Base-by-base conservation (phyloP, 2,888 invertebrate species). In the Creontiades dilutus region DNA sequence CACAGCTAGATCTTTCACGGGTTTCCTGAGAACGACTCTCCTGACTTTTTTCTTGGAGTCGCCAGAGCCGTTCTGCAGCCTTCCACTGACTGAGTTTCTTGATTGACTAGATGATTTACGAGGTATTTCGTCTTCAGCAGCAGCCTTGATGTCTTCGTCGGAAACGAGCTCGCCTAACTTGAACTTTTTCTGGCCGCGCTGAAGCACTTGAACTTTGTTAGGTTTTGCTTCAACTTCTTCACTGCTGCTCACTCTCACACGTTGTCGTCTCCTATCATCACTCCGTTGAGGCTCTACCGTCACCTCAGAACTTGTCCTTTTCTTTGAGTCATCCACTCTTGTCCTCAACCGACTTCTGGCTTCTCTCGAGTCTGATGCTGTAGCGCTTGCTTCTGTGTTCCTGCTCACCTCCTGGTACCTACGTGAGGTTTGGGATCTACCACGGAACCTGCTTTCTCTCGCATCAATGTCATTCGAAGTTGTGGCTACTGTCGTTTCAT, bases 1-100 rank as follows among this genome's bases (percentile, higher is more conserved):
- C 4, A 91, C 91, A 19, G 90, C 87, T 0, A 91, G 76, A 75
- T 91, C 91, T 78, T 89, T 90, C 11, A 91, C 68, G 14, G 90
- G 47, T 82, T 90, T 91, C 27, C 87, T 86, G 3, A 84, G 47
- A 27, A 91, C 78, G 4, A 91, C 90, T 85, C 76, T 86, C n/a
- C 90, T 85, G 28, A 90, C 52, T 91, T 90, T 91, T 27, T 90
- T 86, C 37, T 81, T 89, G 14, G 28, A 11, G 27, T 78, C 61
- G 37, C 16, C 46, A 27, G 57, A 48, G 1, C 52, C 52, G 52
- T 52, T n/a, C n/a, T 2, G 52, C 1, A 14, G 7, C 75, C 19
- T 47, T 9, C 52, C 23, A 14, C 55, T 75, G 88, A 78, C 80
- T 52, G 14, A 23, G 80, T 88, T 88, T 23, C 78, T 47, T n/a